Evolutionary conservation across 1,140 invertebrate species (phyloP), one percentile per base, ranked within the genome.

Genomic region (Scaptomyza graminum): DNA sequence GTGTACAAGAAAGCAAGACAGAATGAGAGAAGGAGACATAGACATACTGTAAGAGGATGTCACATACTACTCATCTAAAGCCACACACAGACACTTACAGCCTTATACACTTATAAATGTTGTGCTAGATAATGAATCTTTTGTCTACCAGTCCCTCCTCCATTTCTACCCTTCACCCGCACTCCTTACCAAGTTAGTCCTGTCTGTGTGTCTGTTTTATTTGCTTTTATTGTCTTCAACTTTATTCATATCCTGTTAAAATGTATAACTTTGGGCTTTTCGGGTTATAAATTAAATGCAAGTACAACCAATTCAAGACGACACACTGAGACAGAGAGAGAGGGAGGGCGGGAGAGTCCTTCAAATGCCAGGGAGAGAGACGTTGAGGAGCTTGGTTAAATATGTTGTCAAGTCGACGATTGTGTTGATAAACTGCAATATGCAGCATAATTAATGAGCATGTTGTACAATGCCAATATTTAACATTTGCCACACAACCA

Each of bases 201-300:
- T 74, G 66, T 64, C 70, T 79, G 83, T 73, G 75, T 82, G 78
- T 73, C 83, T 87, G 78, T 73, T 66, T 79, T 88, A 88, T 88
- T 88, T 88, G 83, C 84, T 79, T 88, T 88, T 79, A 83, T 88
- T 88, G 84, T 88, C 83, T 89, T 88, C 76, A 88, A 88, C 83
- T 88, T 88, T 88, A 88, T 88, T 88, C 83, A 88, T 88, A 88
- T 88, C 83, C 83, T 88, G 83, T 83, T 88, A 83, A 88, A 88
- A 88, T 88, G 83, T 88, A 88, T 88, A 88, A 88, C 83, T 88
- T 88, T 89, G 79, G 76, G 79, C 81, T 88, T 74, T 88, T 79
- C 73, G 79, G 79, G 83, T 88, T 88, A 88, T 88, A 88, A 88
- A 88, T 88, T 88, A 88, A 89, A 88, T 88, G 73, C 83, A 64